Conservation (phyloP, 2,888 invertebrate genomes). For the Cactoblastis cactorum region DNA sequence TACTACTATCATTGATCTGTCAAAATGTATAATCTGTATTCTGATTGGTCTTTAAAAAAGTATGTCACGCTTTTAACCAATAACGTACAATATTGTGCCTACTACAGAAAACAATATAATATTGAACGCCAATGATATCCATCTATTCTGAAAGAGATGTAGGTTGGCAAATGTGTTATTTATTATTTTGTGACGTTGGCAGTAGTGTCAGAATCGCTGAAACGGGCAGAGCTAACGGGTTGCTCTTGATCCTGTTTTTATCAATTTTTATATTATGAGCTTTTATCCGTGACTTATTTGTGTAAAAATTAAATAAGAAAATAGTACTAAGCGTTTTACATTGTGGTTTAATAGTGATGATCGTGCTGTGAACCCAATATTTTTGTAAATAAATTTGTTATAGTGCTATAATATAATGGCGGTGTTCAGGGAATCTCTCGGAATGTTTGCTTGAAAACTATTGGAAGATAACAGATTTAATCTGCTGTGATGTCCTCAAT, state of each 20-base stretch:
- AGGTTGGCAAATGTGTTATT: conserved; percentile 44
- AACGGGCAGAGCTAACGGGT: conserved; percentile 47
- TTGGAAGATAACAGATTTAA: conserved; percentile 35
- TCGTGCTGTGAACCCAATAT: conserved; percentile 39
- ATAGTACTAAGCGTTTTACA: conserved; percentile 35
- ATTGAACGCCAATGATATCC: conserved; percentile 16
- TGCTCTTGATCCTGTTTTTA: conserved; percentile 42
- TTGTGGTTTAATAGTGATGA: conserved; percentile 21
- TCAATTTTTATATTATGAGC: conserved; percentile 46
- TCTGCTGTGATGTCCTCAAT: conserved; percentile 49
- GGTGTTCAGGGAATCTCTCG: conserved; percentile 37
- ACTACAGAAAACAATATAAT: not conserved
- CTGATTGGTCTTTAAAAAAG: conserved; percentile 11
- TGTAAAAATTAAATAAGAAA: conserved; percentile 39
- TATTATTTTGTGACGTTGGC: conserved; percentile 50
- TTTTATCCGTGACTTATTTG: conserved; percentile 56
- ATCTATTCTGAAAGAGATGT: not conserved
- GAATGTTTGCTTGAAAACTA: conserved; percentile 60
- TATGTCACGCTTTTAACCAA: conserved; percentile 16
- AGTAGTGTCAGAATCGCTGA: conserved; percentile 48
- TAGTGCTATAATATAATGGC: conserved; percentile 61
- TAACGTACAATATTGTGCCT: not conserved
- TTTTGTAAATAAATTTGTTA: conserved; percentile 46
- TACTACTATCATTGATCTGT: not conserved
- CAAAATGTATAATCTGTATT: not conserved